A percentile compares a stretch with the other conserved stretches of the same genome.
These are phyloP conservation scores for Osmerus mordax DNA, from an alignment of 2,113 vertebrate genomes.

Conservation along the genomic window DNA sequence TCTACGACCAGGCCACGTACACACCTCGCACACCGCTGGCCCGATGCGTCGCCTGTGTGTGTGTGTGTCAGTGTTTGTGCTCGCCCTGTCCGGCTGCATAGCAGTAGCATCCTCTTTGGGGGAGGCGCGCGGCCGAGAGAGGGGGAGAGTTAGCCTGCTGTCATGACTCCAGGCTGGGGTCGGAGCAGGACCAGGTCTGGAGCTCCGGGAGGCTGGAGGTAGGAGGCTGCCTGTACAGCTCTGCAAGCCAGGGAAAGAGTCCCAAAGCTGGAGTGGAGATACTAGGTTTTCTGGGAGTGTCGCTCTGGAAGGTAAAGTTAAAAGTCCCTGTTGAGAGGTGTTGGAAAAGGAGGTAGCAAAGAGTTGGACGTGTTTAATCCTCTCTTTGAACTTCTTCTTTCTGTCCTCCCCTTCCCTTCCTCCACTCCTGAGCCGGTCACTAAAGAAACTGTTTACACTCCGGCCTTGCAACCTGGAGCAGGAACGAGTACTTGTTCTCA, in stretches of 20 bases:
- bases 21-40: conserved; percentile 51
- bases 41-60: conserved; percentile 15
- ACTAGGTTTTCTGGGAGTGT: conserved; percentile 44
- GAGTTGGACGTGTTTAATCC: conserved; percentile 29
- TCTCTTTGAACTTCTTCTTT: conserved; percentile 23
- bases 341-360: background rate
- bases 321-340: conserved; percentile 31
- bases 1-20: conserved; percentile 43
- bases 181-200: conserved; percentile 6
- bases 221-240: conserved; percentile 30
- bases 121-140: conserved; percentile 21
- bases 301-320: conserved; percentile 51
- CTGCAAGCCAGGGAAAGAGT: conserved; percentile 23
- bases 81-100: conserved; percentile 49
- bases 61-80: conserved; percentile 27
- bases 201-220: conserved; percentile 37
- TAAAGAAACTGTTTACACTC: conserved; percentile 45
- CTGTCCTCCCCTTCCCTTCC: conserved; percentile 24
- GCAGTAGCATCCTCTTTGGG: conserved; percentile 59
- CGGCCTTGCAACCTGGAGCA: conserved; percentile 50
- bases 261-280: conserved; percentile 37
- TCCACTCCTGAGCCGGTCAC: conserved; percentile 38
- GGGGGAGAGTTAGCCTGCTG: conserved; percentile 38
- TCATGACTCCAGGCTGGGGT: conserved; percentile 40
- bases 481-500: conserved; percentile 70